Conservation (phyloP, 1,140 invertebrate species). For the Pseudomyrmex concolor region DNA sequence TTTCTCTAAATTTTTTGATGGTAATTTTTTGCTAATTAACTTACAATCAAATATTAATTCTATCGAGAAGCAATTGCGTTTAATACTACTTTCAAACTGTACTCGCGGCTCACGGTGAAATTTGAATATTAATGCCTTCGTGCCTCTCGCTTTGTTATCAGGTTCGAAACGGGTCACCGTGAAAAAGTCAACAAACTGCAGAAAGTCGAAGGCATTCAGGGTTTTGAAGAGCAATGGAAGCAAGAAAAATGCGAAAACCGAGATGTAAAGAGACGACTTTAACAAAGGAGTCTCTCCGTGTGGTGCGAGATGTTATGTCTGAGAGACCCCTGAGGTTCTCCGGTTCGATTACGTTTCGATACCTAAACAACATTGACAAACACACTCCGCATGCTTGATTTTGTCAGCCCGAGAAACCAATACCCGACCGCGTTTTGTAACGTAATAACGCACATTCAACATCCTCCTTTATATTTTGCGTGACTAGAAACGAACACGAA, state of each 20-base stretch:
- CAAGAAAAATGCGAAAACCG: constrained; percentile 35
- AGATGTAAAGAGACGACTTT: constrained; percentile 53
- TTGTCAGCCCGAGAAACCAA: constrained; percentile 16
- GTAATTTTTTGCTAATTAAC: background rate
- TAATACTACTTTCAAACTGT: background rate
- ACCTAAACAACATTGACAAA: constrained; percentile 69
- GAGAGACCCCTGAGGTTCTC: constrained; percentile 70
- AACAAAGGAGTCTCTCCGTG: constrained; percentile 43
- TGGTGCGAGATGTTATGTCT: constrained; percentile 75
- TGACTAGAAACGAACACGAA: constrained; percentile 8
- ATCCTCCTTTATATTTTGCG: constrained; percentile 3
- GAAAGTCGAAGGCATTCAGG: background rate
- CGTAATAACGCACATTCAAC: constrained; percentile 23
- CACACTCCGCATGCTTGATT: constrained; percentile 19
- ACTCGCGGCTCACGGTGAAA: background rate
- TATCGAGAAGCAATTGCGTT: background rate
- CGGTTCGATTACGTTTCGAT: constrained; percentile 73
- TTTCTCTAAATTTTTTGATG: background rate
- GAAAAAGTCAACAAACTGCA: constrained; percentile 9
- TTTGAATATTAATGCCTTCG: background rate
- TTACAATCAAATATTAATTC: no score
- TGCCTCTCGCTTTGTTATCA: background rate
- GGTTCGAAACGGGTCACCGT: background rate
- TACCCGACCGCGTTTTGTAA: background rate
- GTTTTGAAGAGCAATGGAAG: constrained; percentile 18